Evolutionary conservation across 2,797 vertebrate genomes (phyloP).

Genomic region (Lacerta agilis): DNA sequence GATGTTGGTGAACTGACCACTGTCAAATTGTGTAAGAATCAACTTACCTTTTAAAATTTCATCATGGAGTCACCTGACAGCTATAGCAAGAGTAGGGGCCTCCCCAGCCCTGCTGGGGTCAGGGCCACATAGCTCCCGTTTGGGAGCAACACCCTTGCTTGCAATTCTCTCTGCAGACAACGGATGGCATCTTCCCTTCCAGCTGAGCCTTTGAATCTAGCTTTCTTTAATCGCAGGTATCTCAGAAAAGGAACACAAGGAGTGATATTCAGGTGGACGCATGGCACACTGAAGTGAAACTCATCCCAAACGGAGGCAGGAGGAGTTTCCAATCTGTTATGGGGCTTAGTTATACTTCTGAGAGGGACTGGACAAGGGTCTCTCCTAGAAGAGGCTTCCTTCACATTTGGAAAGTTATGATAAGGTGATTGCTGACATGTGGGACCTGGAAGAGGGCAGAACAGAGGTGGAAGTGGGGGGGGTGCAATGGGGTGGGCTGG

Average conservation of each 20-base stretch:
- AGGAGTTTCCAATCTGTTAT: not conserved
- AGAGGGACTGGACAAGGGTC: not conserved
- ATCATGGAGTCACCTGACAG: not conserved
- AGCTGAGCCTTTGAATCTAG: not conserved
- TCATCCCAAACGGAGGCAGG: not conserved
- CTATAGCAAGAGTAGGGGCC: not conserved
- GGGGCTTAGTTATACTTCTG: not conserved
- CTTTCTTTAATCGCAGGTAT: not conserved
- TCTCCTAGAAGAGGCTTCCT: not conserved
- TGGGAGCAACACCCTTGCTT: not conserved
- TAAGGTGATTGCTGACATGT: too few species aligned
- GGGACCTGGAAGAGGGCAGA: too few species aligned
- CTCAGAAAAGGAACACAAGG: not conserved
- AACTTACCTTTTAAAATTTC: not conserved
- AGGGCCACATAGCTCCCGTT: not conserved
- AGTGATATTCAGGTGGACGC: not conserved
- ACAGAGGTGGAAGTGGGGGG: too few species aligned
- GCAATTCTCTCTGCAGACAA: not conserved
- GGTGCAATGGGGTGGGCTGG: too few species aligned
- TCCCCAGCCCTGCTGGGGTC: not conserved
- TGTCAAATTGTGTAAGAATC: not conserved
- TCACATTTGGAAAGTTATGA: not conserved
- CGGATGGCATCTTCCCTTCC: not conserved
- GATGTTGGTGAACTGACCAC: not conserved
- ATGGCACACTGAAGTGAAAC: not conserved